Evolutionary conservation across 1,140 invertebrate species (phyloP), one percentile per base, ranked within the genome.

Genomic region (Lamellibrachia luymesi): DNA sequence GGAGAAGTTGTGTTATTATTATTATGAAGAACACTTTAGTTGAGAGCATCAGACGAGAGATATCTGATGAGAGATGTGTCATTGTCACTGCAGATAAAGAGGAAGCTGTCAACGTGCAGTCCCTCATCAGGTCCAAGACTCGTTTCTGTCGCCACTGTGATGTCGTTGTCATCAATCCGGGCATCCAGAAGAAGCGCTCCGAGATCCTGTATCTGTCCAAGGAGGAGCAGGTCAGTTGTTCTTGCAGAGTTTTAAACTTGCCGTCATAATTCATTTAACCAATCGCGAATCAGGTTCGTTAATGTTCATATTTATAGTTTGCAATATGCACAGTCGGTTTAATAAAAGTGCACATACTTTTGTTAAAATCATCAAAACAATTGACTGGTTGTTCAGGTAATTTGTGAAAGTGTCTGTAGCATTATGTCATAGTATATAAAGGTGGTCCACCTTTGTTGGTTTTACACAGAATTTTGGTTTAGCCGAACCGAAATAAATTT

Each of bases 121-220:
- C 98, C 94, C 98, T 99, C 94, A 96, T 99, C 25, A 98, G 98
- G 95, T 95, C 96, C 38, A 98, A 98, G 90, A 98, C 98, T 0
- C 98, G 98, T 95, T 99, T 99, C 96, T 99, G 98, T 96, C 97
- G 98, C 52, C 98, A 98, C 95, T 99, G 98, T 96, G 98, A 99
- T 95, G 98, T 98, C 91, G 98, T 98, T 22, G 98, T 99, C 94
- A 96, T 98, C 92, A 98, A 98, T 96, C 94, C 96, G 91, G 97
- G 96, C 7, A 98, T 98, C 50, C 96, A 97, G 93, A 98, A 98
- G 94, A 98, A 98, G 96, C 97, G 97, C 7, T 97, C 97, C 1
- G 98, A 98, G 95, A 97, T 98, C 94, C 97, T 96, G 6, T 96
- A 95, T 92, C 94, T 97, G 2, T 94, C 95, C 7, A 96, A 96